These are phyloP conservation scores for Limanda limanda DNA, from an alignment of 2,113 vertebrate genomes.

Conservation along the genomic window DNA sequence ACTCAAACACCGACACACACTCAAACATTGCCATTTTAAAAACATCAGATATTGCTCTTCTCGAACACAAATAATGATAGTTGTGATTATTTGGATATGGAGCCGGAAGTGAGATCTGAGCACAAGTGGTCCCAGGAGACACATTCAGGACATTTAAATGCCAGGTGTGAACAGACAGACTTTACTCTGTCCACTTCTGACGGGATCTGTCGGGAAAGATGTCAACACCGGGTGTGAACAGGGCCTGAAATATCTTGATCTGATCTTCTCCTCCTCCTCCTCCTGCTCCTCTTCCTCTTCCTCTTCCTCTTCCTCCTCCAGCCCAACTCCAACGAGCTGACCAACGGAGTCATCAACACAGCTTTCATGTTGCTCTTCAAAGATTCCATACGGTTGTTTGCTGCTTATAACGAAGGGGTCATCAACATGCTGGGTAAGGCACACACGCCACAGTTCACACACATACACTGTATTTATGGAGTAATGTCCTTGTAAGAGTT, in stretches of 20 bases:
- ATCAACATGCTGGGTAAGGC: conserved; percentile 94
- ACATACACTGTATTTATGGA: neutral
- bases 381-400: conserved; percentile 97
- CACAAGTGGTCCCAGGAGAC: neutral
- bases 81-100: no score
- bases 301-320: conserved; percentile 57
- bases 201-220: neutral
- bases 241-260: neutral
- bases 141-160: neutral
- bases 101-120: no score
- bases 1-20: no score
- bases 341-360: conserved; percentile 97
- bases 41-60: no score
- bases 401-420: conserved; percentile 96
- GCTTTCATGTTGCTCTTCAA: conserved; percentile 98
- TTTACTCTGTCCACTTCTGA: no score
- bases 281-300: neutral
- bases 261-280: neutral
- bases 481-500: conserved; percentile 17
- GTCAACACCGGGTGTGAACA: neutral
- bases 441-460: neutral
- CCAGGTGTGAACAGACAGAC: neutral
- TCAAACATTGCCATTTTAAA: no score
- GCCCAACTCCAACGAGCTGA: conserved; percentile 97
- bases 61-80: no score